These are phyloP conservation scores for Vulpes lagopus DNA, from an alignment of 2,113 vertebrate species.

Conservation along the genomic window DNA sequence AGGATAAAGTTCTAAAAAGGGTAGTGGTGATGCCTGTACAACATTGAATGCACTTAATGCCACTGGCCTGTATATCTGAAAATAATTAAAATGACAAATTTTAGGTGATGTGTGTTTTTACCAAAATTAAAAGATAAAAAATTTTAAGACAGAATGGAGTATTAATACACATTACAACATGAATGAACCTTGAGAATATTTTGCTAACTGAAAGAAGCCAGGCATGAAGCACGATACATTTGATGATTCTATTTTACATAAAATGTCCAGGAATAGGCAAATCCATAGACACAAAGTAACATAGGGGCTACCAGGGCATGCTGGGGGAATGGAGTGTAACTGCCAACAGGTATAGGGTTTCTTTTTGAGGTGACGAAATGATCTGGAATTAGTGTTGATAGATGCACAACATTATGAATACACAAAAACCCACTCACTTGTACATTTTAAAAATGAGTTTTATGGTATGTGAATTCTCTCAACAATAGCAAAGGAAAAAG, in stretches of 20 bases:
- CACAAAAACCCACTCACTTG: neutral
- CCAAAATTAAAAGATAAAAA: neutral
- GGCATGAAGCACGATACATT: neutral
- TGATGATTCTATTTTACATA: neutral
- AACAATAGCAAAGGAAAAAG: neutral
- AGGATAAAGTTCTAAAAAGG: neutral
- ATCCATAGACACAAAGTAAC: neutral
- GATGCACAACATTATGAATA: neutral
- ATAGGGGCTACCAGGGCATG: neutral
- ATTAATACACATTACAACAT: neutral
- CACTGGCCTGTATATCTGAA: too few species aligned
- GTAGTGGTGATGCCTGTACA: neutral
- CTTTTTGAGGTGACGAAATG: neutral
- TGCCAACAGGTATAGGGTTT: neutral
- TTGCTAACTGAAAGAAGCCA: neutral
- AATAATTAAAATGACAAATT: neutral
- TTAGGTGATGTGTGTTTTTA: neutral
- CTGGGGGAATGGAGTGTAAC: neutral
- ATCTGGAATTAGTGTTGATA: neutral
- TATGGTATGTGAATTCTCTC: neutral
- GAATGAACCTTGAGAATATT: neutral
- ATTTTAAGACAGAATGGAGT: neutral
- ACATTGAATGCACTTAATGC: neutral
- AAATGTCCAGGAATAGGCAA: neutral
- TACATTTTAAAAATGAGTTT: neutral